phyloP scores from a whole-genome alignment of 2,888 invertebrate genomes.

The Perizoma flavofasciatum region DNA sequence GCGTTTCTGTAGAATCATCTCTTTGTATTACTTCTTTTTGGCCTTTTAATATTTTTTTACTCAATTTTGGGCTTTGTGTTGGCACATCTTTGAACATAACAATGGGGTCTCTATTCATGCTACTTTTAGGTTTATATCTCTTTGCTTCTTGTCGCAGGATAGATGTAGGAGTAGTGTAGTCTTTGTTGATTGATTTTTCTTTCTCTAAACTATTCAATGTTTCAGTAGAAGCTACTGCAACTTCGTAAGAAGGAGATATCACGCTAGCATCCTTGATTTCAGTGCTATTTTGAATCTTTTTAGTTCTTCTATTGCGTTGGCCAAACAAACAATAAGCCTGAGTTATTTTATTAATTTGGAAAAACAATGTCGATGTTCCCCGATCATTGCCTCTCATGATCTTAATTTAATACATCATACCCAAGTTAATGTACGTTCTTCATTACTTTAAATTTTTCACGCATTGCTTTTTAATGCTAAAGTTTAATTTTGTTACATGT shows the following conservation, averaged over 20 bases:
- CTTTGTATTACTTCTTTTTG: not conserved
- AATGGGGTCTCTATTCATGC: conserved; percentile 9
- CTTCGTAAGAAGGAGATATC: conserved; percentile 9
- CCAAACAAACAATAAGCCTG: conserved; percentile 5
- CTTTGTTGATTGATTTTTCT: not conserved
- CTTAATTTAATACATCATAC: conserved; percentile 1
- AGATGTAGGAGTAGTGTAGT: not conserved
- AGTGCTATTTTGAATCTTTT: conserved; percentile 9
- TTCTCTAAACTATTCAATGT: not conserved
- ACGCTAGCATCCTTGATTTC: conserved; percentile 8
- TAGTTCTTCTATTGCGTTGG: conserved; percentile 2
- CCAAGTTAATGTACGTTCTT: not conserved
- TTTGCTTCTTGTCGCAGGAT: not conserved
- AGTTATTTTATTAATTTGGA: conserved; percentile 10
- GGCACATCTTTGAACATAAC: not conserved
- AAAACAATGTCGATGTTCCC: conserved; percentile 3
- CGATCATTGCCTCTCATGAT: conserved; percentile 1
- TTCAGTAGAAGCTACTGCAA: conserved; percentile 11
- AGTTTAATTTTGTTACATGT: no score
- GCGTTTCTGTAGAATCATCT: not conserved
- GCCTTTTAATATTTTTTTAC: not conserved
- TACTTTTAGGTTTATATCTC: not conserved
- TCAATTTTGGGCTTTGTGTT: conserved; percentile 3
- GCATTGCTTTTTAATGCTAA: no score
- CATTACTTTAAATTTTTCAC: conserved; percentile 7